Evolutionary conservation across 2,113 vertebrate species (phyloP).

Genomic region (Thamnaconus septentrionalis): DNA sequence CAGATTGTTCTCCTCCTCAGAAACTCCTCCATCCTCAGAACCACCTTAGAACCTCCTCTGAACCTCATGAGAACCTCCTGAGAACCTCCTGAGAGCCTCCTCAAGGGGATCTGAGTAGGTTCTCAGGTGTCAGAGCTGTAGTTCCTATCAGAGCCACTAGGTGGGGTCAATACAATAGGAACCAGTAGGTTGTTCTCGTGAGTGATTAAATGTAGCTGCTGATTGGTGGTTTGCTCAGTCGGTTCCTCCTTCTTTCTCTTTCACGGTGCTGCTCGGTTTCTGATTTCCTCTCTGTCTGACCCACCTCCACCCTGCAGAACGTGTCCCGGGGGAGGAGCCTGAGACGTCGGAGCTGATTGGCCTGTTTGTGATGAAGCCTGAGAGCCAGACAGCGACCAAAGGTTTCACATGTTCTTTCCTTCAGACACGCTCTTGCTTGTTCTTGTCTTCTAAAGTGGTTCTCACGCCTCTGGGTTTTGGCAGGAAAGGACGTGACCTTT

Average conservation of each 20-base stretch:
- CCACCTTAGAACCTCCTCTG: too few species aligned
- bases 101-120: too few species aligned
- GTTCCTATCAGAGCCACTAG: too few species aligned
- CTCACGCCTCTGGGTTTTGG: not conserved
- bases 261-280: not conserved
- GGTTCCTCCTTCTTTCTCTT: slow-evolving; percentile 37
- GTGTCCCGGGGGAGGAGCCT: slow-evolving; percentile 51
- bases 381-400: slow-evolving; percentile 67
- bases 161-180: too few species aligned
- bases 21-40: too few species aligned
- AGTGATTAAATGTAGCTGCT: slow-evolving; percentile 33
- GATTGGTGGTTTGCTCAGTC: slow-evolving; percentile 42
- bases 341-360: slow-evolving; percentile 70
- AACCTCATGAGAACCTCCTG: too few species aligned
- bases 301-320: slow-evolving; percentile 41
- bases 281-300: not conserved
- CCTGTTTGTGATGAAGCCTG: slow-evolving; percentile 79
- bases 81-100: too few species aligned
- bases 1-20: too few species aligned
- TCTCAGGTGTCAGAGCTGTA: too few species aligned
- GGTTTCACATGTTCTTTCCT: slow-evolving; percentile 55
- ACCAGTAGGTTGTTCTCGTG: not conserved
- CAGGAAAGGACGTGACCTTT: slow-evolving; percentile 79
- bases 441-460: not conserved
- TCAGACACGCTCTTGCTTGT: not conserved